Base-by-base conservation (phyloP, 2,797 vertebrate genomes). In the Schizopygopsis pylzovi region DNA sequence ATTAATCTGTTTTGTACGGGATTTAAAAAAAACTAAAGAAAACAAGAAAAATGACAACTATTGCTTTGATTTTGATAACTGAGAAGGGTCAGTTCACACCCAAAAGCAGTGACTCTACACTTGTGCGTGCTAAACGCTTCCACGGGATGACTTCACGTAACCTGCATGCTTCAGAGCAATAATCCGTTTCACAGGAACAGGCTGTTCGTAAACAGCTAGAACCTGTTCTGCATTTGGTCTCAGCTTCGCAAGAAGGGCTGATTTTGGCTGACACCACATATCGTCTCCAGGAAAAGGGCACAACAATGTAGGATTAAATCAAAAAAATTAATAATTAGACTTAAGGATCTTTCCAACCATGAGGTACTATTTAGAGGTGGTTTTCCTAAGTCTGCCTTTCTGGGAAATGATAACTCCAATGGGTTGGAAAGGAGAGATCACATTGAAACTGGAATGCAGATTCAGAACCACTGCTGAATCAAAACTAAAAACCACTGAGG, bases 61-160 rank as follows among this genome's bases (percentile, higher is more conserved):
- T 95, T 95, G 94, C 94, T 95, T 94, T 89, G 73, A 92, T 92
- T 90, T 91, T 92, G 88, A 89, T 93, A 89, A 94, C 87, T 82
- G 90, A 93, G 89, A 87, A 87, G 83, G 56, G 79, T 67, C 75
- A 56, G 67, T 68, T 79, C 49, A 76, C 73, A 89, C 78, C 77
- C 78, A 61, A 71, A 83, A 81, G 63, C 67, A 73, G 70, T 54
- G 65, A 71, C 61, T 63, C 70, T 54, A 71, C 15, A 25, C 52
- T 39, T 33, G 43, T 73, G 54, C 59, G 71, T 43, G 52, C 16
- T 18, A n/a, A 52, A 22, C 33, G 15, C 70, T 82, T 78, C 45
- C 70, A 54, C 20, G 11, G 67, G 54, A 71, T 15, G 6, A 54
- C 80, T 79, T 85, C 33, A 81, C 41, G n/a, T 37, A 85, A 73